A percentile compares a stretch with the other conserved stretches of the same genome.
These are phyloP conservation scores for Corella eumyota DNA, from an alignment of 23 tunicate genomes.

Conservation along the genomic window DNA sequence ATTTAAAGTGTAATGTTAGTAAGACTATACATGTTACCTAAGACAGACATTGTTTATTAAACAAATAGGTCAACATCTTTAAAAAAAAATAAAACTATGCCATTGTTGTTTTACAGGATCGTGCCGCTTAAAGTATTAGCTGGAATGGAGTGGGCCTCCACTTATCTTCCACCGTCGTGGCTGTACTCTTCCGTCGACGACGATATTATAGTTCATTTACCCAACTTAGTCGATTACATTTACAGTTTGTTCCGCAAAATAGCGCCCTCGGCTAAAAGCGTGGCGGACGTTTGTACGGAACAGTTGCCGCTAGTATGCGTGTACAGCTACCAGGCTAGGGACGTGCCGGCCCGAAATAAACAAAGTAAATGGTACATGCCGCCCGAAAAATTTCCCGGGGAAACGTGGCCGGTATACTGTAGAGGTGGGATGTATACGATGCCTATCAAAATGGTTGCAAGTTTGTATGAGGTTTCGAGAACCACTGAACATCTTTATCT, in stretches of 20 bases:
- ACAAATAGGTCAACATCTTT: too few species aligned
- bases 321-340: conserved; percentile 24
- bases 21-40: too few species aligned
- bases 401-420: conserved; percentile 33
- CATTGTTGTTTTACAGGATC: too few species aligned
- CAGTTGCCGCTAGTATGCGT: conserved; percentile 30
- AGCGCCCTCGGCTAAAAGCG: not conserved
- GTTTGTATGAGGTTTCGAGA: conserved; percentile 20
- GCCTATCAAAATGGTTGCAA: conserved; percentile 13
- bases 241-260: not conserved
- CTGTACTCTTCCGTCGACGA: conserved; percentile 56
- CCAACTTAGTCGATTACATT: conserved; percentile 35
- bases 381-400: conserved; percentile 7
- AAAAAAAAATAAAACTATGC: too few species aligned
- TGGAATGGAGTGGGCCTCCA: conserved; percentile 71
- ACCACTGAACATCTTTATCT: conserved; percentile 10
- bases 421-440: conserved; percentile 38
- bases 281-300: conserved; percentile 14
- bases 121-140: conserved; percentile 50
- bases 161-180: conserved; percentile 4
- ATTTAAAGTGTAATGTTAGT: too few species aligned
- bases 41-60: too few species aligned
- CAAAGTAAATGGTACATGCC: conserved; percentile 39
- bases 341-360: conserved; percentile 12
- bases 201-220: conserved; percentile 37